Evolutionary conservation across 1,140 invertebrate species (phyloP).

Genomic region (Leptinotarsa texana): DNA sequence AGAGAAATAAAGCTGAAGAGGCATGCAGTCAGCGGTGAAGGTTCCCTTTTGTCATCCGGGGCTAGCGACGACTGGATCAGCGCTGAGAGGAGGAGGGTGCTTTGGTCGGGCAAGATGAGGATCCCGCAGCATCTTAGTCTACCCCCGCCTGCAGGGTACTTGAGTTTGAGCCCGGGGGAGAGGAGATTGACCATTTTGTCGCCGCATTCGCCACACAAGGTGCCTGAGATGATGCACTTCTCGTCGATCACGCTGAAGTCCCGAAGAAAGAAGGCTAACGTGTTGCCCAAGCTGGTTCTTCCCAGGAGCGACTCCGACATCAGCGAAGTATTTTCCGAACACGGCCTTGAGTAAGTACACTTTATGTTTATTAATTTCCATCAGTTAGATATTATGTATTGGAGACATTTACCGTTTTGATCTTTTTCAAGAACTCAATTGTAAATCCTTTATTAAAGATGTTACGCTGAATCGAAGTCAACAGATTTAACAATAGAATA

Average conservation of each 20-base stretch:
- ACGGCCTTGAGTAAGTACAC: slow-evolving; percentile 64
- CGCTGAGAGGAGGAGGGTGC: slow-evolving; percentile 66
- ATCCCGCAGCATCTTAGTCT: slow-evolving; percentile 70
- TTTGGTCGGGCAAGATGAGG: slow-evolving; percentile 65
- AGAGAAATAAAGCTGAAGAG: slow-evolving; percentile 63
- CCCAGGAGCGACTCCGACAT: slow-evolving; percentile 72
- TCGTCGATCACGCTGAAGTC: slow-evolving; percentile 65
- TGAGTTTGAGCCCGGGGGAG: slow-evolving; percentile 60
- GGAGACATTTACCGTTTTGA: too few relatives aligned
- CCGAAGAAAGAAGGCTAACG: slow-evolving; percentile 71
- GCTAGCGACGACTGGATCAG: slow-evolving; percentile 53
- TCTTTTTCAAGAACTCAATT: too few relatives aligned
- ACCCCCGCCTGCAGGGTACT: slow-evolving; percentile 61
- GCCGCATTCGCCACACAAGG: slow-evolving; percentile 69
- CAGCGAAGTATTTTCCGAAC: slow-evolving; percentile 65
- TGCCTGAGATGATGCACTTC: slow-evolving; percentile 64
- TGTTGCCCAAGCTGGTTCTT: slow-evolving; percentile 74
- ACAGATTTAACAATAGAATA: too few relatives aligned
- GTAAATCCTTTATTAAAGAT: too few relatives aligned
- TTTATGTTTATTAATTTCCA: slow-evolving; percentile 4
- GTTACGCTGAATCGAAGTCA: too few relatives aligned
- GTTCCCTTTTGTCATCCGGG: slow-evolving; percentile 51
- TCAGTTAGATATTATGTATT: too few relatives aligned
- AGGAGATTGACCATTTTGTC: slow-evolving; percentile 72
- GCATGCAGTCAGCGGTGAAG: slow-evolving; percentile 64